phyloP scores from a whole-genome alignment of 1,140 invertebrate genomes.

The Caenorhabditis elegans region WBcel235 BX284606.5:4718001-4718500 shows the following conservation, averaged over 20 bases:
- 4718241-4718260: neutral
- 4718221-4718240: too few relatives aligned
- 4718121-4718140: constrained; percentile 19
- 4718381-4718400: constrained; percentile 36
- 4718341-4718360: constrained; percentile 20
- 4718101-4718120: neutral
- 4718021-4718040: neutral
- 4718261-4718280: neutral
- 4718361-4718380: constrained; percentile 29
- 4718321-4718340: constrained; percentile 31
- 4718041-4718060: neutral
- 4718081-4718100: constrained; percentile 3
- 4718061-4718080: neutral
- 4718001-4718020: too few relatives aligned
- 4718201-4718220: neutral
- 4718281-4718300: neutral
- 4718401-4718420: constrained; percentile 18
- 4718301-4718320: neutral
- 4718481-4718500: neutral
- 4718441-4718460: constrained; percentile 16
- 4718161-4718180: neutral
- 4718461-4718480: constrained; percentile 1
- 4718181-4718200: constrained; percentile 15
- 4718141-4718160: constrained; percentile 27
- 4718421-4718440: constrained; percentile 17